These are phyloP conservation scores for Staurois parvus DNA, from an alignment of 2,797 vertebrate genomes.

Conservation along the genomic window DNA sequence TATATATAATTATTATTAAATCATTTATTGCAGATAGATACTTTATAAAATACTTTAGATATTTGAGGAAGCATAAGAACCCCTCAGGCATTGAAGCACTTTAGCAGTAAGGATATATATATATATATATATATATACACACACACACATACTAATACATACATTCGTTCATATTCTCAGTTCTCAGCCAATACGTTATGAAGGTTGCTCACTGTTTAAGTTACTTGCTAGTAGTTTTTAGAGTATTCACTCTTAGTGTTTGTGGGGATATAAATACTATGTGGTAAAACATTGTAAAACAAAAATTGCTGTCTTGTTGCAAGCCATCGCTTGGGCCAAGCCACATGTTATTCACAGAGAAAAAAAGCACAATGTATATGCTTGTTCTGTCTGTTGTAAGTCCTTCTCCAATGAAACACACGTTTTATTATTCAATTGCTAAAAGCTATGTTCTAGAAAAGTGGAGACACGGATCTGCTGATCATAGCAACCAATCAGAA, in stretches of 20 bases:
- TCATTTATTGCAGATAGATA: too few relatives aligned
- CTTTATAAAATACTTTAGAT: too few relatives aligned
- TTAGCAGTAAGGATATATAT: background rate
- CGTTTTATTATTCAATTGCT: background rate
- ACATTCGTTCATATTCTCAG: background rate
- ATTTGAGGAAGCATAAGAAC: too few relatives aligned
- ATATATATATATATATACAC: constrained; percentile 1
- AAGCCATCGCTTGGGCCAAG: constrained; percentile 23
- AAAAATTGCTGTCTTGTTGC: constrained; percentile 33
- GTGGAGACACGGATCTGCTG: background rate
- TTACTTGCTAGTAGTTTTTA: constrained; percentile 28
- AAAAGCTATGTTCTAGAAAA: background rate
- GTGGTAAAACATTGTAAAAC: constrained; percentile 39
- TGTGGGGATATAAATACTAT: constrained; percentile 49
- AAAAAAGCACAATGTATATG: background rate
- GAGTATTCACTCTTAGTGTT: constrained; percentile 17
- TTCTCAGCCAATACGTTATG: background rate
- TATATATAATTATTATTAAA: too few relatives aligned
- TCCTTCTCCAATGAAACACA: constrained; percentile 5
- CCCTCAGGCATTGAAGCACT: too few relatives aligned
- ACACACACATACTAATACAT: background rate
- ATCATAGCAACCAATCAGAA: background rate
- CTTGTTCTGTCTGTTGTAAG: constrained; percentile 7
- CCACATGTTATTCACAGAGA: constrained; percentile 40
- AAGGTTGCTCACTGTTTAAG: constrained; percentile 7